Base-by-base conservation (phyloP, 2,888 invertebrate genomes). In the Heliconius hortense region DNA sequence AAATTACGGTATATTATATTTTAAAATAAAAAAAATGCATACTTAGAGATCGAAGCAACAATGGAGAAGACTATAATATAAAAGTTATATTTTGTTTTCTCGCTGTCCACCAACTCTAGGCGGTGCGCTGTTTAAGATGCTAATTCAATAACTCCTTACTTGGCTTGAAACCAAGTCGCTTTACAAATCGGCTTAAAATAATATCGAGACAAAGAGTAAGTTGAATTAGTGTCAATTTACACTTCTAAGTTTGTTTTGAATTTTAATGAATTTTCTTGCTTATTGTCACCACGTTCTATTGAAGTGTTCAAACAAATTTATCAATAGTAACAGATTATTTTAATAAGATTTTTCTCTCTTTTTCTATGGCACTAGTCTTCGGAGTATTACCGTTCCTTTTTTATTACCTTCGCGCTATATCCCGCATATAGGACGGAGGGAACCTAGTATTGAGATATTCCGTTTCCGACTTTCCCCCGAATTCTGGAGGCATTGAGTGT, bases 141-240 rank as follows among this genome's bases (percentile, higher is more conserved):
- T 75, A 75, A 75, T 75, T 72, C 48, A 72, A 75, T 75, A 75
- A 64, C 43, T 71, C 71, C 71, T 53, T 53, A 68, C 64, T 74
- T 70, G 63, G 70, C 63, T 69, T 74, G 62, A 70, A 72, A 71
- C 66, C 56, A 66, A 60, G 66, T 28, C 66, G 73, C 73, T 73
- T 60, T 70, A 69, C 73, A 66, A 76, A 76, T 76, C 73, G 70
- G 64, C 68, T 76, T 68, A 63, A 70, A 70, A 70, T 70, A 70
- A 70, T 70, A 70, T 59, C 60, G 39, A 28, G 62, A 72, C 72
- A 60, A 35, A 72, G 68, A 56, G 62, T 63, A 60, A 68, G n/a
- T 63, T 56, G 68, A 68, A 76, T 68, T 72, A 68, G 69, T 76
- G 68, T 69, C 74, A 72, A 76, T 73, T 76, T 73, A 69, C 69